phyloP scores from a whole-genome alignment of 2,888 invertebrate species.

The Cybosia mesomella region DNA sequence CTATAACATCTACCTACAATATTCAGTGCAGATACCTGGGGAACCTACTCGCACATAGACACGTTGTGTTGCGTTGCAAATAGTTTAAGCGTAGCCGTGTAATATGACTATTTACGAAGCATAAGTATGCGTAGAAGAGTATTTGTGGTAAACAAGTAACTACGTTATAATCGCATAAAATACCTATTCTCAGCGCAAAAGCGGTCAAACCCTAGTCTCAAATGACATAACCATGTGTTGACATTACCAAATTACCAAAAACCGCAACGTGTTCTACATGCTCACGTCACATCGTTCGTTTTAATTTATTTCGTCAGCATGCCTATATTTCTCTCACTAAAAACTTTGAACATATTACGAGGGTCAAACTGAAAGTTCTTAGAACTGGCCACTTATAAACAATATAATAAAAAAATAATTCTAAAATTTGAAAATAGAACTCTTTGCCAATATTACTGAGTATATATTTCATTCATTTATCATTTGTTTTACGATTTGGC shows the following conservation, averaged over 20 bases:
- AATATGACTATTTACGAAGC: not conserved
- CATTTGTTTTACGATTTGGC: too few species aligned
- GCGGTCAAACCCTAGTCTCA: constrained; percentile 25
- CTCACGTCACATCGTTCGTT: constrained; percentile 14
- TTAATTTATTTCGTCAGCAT: constrained; percentile 16
- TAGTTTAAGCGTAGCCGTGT: not conserved
- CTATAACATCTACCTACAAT: too few species aligned
- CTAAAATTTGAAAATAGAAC: too few species aligned
- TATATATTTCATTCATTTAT: too few species aligned
- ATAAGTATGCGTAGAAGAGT: not conserved
- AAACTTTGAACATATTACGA: constrained; percentile 4
- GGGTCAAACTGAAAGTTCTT: too few species aligned
- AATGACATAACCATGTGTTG: constrained; percentile 40
- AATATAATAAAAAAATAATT: too few species aligned
- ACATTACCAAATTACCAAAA: constrained; percentile 41
- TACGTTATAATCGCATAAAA: not conserved
- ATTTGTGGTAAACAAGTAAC: not conserved
- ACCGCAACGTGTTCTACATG: constrained; percentile 43
- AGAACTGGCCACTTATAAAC: too few species aligned
- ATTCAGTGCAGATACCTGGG: too few species aligned
- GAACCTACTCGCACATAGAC: too few species aligned
- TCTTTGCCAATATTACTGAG: too few species aligned
- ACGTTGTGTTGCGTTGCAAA: not conserved
- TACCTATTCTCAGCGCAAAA: not conserved
- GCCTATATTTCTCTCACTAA: constrained; percentile 27